phyloP scores from a whole-genome alignment of 2,797 vertebrate genomes.

The Poeciliopsis infans region DNA sequence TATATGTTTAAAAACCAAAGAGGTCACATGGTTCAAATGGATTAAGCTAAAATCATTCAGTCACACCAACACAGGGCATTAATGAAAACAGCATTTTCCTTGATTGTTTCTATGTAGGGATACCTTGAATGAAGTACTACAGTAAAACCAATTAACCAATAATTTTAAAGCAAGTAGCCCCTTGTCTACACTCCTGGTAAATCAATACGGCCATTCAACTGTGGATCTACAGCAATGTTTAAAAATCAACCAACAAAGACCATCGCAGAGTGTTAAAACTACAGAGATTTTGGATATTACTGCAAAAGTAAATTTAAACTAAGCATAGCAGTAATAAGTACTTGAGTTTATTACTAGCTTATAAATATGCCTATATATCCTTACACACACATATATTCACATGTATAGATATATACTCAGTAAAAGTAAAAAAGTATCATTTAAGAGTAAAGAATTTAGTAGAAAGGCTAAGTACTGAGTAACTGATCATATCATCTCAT shows the following conservation, averaged over 20 bases:
- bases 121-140: not conserved
- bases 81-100: not conserved
- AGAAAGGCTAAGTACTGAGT: not conserved
- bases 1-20: not conserved
- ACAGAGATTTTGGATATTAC: not conserved
- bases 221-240: not conserved
- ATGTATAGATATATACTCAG: too few species aligned
- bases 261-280: not conserved
- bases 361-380: too few species aligned
- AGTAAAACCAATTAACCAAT: conserved; percentile 15
- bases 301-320: not conserved
- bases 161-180: not conserved
- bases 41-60: not conserved
- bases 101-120: conserved; percentile 13
- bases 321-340: not conserved
- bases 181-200: fast-evolving
- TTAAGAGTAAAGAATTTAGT: not conserved
- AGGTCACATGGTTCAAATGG: not conserved
- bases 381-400: too few species aligned
- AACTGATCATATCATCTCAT: not conserved
- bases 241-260: not conserved
- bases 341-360: too few species aligned
- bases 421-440: too few species aligned
- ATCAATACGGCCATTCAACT: conserved; percentile 1
- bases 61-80: not conserved